phyloP scores from a whole-genome alignment of 1,140 invertebrate species.

The Meteorus sp. region DNA sequence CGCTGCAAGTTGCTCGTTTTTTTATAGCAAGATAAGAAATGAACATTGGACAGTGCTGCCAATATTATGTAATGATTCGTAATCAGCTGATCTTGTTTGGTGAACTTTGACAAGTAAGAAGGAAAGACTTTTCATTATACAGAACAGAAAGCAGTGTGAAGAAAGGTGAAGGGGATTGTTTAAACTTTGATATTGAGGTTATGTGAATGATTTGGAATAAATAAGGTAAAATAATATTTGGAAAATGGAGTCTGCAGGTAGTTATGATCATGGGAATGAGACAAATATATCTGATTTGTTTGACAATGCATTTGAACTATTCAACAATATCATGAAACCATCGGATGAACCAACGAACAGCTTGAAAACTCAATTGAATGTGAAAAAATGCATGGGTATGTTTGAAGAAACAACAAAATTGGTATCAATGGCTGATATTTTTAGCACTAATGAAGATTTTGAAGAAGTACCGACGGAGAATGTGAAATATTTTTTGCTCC shows the following conservation, averaged over 20 bases:
- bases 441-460: conserved; percentile 84
- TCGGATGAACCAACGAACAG: conserved; percentile 66
- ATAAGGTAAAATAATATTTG: conserved; percentile 1
- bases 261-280: conserved; percentile 19
- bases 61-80: too few relatives aligned
- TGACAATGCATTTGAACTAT: conserved; percentile 63
- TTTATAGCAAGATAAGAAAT: too few relatives aligned
- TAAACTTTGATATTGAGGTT: too few relatives aligned
- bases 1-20: too few relatives aligned
- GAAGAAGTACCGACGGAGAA: conserved; percentile 86
- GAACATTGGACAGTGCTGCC: too few relatives aligned
- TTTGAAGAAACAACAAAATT: conserved; percentile 78
- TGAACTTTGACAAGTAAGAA: too few relatives aligned
- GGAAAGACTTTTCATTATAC: too few relatives aligned
- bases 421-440: conserved; percentile 78
- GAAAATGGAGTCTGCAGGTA: conserved; percentile 15
- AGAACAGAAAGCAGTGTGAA: too few relatives aligned
- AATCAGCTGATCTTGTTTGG: too few relatives aligned
- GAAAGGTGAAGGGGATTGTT: too few relatives aligned
- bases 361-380: conserved; percentile 65
- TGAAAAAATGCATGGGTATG: conserved; percentile 70
- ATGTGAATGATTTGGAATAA: not conserved
- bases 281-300: conserved; percentile 61
- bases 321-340: conserved; percentile 61
- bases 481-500: conserved; percentile 81